Percentiles rank a stretch among this genome's conserved stretches.
Conservation (phyloP, 2,888 invertebrate genomes). For the Polydrusus cervinus region DNA sequence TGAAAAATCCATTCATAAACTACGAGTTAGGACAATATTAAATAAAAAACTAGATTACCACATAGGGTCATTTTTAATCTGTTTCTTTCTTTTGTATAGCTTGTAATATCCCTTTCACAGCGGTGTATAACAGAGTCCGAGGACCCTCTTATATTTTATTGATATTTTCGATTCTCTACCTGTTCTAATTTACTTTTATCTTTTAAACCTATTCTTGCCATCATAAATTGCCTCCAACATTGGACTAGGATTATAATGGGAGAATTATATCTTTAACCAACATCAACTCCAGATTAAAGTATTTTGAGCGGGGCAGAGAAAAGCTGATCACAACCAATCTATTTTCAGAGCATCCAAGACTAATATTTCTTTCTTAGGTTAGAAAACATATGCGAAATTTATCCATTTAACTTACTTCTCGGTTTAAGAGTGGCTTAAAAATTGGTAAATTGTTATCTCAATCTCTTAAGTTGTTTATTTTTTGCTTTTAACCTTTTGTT, state of each 20-base stretch:
- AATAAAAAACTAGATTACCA: conserved; percentile 41
- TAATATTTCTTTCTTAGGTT: no score
- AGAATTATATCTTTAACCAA: conserved; percentile 51
- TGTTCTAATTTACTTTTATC: conserved; percentile 56
- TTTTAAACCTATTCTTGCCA: conserved; percentile 52
- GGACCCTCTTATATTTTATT: conserved; percentile 50
- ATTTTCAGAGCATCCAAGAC: background rate
- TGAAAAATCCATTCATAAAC: conserved; percentile 4
- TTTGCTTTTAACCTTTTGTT: no score
- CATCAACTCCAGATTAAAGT: conserved; percentile 51
- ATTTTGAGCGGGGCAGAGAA: conserved; percentile 25
- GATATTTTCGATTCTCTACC: conserved; percentile 54
- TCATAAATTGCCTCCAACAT: conserved; percentile 51
- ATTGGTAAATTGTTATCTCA: no score
- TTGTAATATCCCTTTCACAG: conserved; percentile 49
- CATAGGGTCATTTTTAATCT: conserved; percentile 50
- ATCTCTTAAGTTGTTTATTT: no score
- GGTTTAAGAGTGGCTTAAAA: no score
- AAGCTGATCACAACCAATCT: background rate
- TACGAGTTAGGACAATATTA: conserved; percentile 17
- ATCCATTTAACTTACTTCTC: no score
- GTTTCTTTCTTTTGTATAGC: conserved; percentile 44
- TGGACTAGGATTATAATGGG: conserved; percentile 54
- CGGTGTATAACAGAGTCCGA: conserved; percentile 38
- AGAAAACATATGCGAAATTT: no score